phyloP scores from a whole-genome alignment of 2,113 vertebrate genomes.

The Catagonus wagneri region DNA sequence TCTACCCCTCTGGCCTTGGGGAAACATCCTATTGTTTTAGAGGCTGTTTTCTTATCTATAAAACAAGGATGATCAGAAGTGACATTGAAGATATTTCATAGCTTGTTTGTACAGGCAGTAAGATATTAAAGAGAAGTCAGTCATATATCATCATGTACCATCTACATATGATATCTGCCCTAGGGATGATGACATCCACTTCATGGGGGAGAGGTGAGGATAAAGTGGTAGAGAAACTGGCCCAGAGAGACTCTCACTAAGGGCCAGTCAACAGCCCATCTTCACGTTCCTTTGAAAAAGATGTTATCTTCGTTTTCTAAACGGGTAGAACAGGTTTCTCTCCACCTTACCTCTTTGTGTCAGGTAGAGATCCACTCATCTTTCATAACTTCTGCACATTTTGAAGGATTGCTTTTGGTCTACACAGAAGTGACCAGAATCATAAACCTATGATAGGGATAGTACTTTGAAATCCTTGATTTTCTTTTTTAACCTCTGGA shows the following conservation, averaged over 20 bases:
- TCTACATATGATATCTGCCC: neutral
- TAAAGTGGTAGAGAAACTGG: neutral
- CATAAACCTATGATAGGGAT: neutral
- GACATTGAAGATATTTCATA: neutral
- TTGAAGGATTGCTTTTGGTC: neutral
- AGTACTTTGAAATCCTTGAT: neutral
- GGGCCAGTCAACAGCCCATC: neutral
- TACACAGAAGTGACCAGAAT: neutral
- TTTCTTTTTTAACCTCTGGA: neutral
- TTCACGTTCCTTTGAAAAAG: neutral
- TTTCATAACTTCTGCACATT: neutral
- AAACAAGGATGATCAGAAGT: neutral
- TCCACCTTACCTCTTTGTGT: neutral
- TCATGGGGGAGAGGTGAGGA: neutral
- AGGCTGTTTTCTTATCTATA: neutral
- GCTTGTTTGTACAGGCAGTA: neutral
- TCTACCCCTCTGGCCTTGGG: neutral
- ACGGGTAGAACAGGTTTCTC: neutral
- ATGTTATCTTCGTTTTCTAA: neutral
- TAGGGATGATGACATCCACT: neutral
- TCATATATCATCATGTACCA: rapidly evolving
- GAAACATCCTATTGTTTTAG: neutral
- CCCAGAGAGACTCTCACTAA: neutral
- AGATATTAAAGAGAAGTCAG: neutral
- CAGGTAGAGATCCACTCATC: neutral